A percentile compares a stretch with the other conserved stretches of the same genome.
phyloP scores from a whole-genome alignment of 2,113 vertebrate species.

The Heterotis niloticus region DNA sequence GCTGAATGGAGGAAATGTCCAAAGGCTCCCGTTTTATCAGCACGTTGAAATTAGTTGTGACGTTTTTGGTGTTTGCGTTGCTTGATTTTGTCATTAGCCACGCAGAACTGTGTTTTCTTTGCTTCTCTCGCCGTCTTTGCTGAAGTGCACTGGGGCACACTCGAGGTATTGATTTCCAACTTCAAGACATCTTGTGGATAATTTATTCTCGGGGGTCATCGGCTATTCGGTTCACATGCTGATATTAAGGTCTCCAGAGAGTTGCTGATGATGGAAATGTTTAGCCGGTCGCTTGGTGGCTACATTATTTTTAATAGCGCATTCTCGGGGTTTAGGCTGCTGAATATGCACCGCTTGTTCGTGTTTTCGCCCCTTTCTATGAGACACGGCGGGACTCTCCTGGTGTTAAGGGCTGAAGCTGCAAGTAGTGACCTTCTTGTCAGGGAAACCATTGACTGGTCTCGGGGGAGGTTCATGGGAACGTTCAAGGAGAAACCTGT shows the following conservation, averaged over 20 bases:
- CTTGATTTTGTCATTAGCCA: conserved; percentile 53
- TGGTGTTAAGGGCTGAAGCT: background rate
- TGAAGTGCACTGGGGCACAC: conserved; percentile 46
- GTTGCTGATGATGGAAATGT: background rate
- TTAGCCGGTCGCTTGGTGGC: no score
- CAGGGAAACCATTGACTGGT: background rate
- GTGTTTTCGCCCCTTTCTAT: background rate
- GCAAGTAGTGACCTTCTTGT: background rate
- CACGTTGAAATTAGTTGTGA: background rate
- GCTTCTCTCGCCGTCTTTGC: conserved; percentile 44
- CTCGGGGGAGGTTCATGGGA: background rate
- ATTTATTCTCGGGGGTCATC: conserved; percentile 47
- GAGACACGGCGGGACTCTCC: no score
- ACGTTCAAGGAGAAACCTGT: background rate
- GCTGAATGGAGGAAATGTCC: background rate
- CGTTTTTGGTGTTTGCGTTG: background rate
- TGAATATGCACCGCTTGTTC: background rate
- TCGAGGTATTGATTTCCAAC: conserved; percentile 63
- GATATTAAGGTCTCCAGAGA: background rate
- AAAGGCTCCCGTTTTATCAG: no score
- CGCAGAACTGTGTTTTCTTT: conserved; percentile 42
- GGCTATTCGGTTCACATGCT: background rate
- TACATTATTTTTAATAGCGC: background rate
- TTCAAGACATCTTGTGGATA: conserved; percentile 51
- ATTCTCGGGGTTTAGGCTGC: background rate